Evolutionary conservation across 2,797 vertebrate genomes (phyloP).

Genomic region (Thamnophis elegans): DNA sequence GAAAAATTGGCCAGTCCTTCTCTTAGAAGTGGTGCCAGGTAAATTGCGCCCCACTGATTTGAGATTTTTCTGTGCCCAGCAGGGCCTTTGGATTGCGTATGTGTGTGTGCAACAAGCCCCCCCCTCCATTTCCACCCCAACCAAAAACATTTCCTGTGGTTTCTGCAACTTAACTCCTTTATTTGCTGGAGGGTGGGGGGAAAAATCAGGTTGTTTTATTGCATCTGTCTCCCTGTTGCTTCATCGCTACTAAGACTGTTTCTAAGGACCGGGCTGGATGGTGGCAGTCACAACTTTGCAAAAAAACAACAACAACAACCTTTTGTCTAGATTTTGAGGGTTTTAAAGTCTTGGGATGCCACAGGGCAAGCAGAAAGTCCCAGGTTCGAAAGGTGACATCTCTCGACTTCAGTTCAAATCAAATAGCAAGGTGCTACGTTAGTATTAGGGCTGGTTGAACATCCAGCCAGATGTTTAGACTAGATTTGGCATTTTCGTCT

Average conservation of each 20-base stretch:
- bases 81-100: not conserved
- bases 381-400: not conserved
- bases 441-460: not conserved
- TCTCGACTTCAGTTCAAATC: not conserved
- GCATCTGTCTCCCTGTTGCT: no score
- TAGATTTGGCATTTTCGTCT: no score
- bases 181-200: not conserved
- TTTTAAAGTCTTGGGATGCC: no score
- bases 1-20: not conserved
- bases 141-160: not conserved
- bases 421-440: not conserved
- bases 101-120: no score
- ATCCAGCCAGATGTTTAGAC: not conserved
- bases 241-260: not conserved
- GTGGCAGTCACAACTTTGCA: not conserved
- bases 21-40: not conserved
- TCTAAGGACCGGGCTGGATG: not conserved
- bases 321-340: not conserved
- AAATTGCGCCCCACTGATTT: not conserved
- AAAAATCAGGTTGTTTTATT: no score
- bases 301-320: not conserved
- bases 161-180: not conserved
- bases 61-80: conserved; percentile 5
- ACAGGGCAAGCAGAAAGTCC: not conserved
- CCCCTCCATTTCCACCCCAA: not conserved